These are phyloP conservation scores for Zosterops hypoxanthus DNA, from an alignment of 2,113 vertebrate species.

Conservation along the genomic window DNA sequence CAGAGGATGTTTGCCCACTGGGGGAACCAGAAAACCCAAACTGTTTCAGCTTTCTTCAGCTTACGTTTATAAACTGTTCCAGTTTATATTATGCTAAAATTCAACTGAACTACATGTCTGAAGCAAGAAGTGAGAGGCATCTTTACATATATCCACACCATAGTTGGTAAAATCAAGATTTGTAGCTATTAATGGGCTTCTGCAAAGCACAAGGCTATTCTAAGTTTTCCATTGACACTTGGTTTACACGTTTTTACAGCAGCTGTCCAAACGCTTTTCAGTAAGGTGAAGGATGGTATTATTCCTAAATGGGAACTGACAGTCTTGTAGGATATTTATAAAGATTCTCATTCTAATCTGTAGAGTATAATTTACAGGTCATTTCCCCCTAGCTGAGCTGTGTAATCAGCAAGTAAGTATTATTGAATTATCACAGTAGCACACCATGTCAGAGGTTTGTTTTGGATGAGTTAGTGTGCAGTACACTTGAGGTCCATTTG, in stretches of 20 bases:
- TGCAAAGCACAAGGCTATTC: neutral
- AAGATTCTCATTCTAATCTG: constrained; percentile 23
- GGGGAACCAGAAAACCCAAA: neutral
- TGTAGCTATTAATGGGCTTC: neutral
- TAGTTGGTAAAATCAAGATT: neutral
- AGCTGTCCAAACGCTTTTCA: neutral
- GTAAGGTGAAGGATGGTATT: neutral
- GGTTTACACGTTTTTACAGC: neutral
- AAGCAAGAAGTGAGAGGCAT: neutral
- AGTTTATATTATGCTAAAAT: neutral
- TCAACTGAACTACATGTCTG: neutral
- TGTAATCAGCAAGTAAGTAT: neutral
- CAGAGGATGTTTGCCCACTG: neutral
- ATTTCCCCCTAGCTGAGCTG: constrained; percentile 4
- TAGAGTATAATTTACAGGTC: constrained; percentile 23
- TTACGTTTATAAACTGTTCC: neutral
- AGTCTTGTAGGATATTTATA: neutral
- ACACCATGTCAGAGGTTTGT: neutral
- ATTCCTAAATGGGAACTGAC: constrained; percentile 9
- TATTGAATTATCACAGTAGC: constrained; percentile 30
- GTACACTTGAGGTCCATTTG: neutral
- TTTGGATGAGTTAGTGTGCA: neutral
- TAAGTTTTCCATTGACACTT: neutral
- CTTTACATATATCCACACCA: neutral
- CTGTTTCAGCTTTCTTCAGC: neutral